Evolutionary conservation across 2,888 invertebrate species (phyloP).

Genomic region (Amphipyra berbera): DNA sequence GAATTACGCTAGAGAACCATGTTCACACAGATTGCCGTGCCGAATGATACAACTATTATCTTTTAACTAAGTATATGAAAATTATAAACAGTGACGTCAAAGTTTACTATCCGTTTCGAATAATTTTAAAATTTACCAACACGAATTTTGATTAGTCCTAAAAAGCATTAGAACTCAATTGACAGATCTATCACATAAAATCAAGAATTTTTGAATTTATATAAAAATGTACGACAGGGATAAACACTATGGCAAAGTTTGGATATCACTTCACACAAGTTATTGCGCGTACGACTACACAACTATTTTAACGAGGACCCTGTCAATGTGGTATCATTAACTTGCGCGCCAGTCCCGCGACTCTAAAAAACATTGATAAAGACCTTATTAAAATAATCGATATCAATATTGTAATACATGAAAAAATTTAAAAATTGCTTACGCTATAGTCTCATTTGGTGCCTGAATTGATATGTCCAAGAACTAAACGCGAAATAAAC

Average conservation of each 20-base stretch:
- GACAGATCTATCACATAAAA: conserved; percentile 63
- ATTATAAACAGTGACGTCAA: conserved; percentile 77
- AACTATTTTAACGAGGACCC: conserved; percentile 66
- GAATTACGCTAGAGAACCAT: conserved; percentile 86
- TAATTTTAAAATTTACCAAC: conserved; percentile 70
- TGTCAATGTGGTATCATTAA: conserved; percentile 58
- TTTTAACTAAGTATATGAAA: conserved; percentile 69
- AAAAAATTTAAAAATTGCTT: conserved; percentile 83
- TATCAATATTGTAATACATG: conserved; percentile 64
- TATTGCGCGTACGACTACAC: conserved; percentile 72
- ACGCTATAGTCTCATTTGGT: conserved; percentile 88
- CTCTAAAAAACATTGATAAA: conserved; percentile 61
- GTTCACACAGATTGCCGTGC: conserved; percentile 81
- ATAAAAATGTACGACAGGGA: conserved; percentile 73
- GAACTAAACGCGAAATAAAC: conserved; percentile 87
- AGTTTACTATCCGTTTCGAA: conserved; percentile 65
- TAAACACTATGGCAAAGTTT: conserved; percentile 70
- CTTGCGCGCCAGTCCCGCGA: conserved; percentile 42
- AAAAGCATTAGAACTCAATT: conserved; percentile 75
- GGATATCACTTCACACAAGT: conserved; percentile 69
- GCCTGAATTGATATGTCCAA: conserved; percentile 89
- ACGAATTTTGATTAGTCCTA: conserved; percentile 81
- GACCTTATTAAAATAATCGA: conserved; percentile 64
- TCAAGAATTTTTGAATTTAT: conserved; percentile 52
- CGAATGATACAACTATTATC: conserved; percentile 74